Evolutionary conservation across 92 coral and sea anemone genomes (phyloP), one percentile per base, ranked within the genome.

Genomic region (Heteractis magnifica): DNA sequence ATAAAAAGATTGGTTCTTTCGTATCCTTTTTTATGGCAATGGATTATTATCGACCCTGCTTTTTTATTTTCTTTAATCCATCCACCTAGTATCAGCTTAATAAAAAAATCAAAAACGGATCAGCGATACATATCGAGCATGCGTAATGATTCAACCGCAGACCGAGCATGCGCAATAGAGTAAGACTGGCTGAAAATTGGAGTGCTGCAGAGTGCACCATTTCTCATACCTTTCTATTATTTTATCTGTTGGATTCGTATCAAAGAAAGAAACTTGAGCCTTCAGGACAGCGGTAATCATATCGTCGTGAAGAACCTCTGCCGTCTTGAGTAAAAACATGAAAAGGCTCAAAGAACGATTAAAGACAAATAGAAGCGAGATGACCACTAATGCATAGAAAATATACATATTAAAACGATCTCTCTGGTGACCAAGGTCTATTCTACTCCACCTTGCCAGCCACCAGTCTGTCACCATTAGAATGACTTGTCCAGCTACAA

Each of bases 191-290:
- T 9, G 19, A 49, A 50, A n/a, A 49, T 6, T 15, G 23, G n/a
- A 9, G 78, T 48, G 71, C 10, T 34, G 4, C 23, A 8, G 49
- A 26, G 73, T 4, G 9, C 20, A 62, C 6, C 73, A 68, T 10
- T 3, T 11, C 5, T 41, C 83, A 7, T 85, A 86, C 84, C 89
- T 72, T 26, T 74, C 62, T 18, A 86, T 21, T 9, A 86, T 80
- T 72, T 72, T 53, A 55, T 51, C 84, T 10, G 50, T 21, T 56
- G 79, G 75, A 75, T 72, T 86, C 34, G 85, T 49, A 41, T 86
- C 89, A 80, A 86, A 86, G 85, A 86, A 86, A 12, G 71, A 75
- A 19, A 86, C 80, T 16, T 75, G 89, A 79, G 89, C 89, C 81
- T 80, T 86, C 3, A 86, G 65, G 23, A 86, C 71, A 21, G 89